Base-by-base conservation (phyloP, 2,888 invertebrate species). In the Heteropelma amictum region DNA sequence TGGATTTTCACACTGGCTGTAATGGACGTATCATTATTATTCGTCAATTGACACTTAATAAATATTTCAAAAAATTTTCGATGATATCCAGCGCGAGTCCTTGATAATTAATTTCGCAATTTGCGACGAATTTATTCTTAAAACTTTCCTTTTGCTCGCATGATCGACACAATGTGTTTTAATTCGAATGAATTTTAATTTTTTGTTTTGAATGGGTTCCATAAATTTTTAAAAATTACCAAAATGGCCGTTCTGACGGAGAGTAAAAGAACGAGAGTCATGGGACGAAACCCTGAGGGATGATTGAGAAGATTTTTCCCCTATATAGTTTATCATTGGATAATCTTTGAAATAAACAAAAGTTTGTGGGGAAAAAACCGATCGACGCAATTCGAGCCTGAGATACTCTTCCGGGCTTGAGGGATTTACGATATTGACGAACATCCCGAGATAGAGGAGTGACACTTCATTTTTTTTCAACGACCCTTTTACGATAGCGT, bases 191-290 rank as follows among this genome's bases (percentile, higher is more conserved):
- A n/a, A n/a, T n/a, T n/a, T n/a, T n/a, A n/a, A n/a, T n/a, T n/a
- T n/a, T n/a, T n/a, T n/a, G n/a, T n/a, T n/a, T n/a, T n/a, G n/a
- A n/a, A n/a, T n/a, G n/a, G n/a, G n/a, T n/a, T n/a, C n/a, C n/a
- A n/a, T n/a, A n/a, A n/a, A n/a, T n/a, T n/a, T n/a, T n/a, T n/a
- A n/a, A n/a, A n/a, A n/a, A n/a, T n/a, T n/a, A n/a, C n/a, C n/a
- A n/a, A n/a, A n/a, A n/a, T n/a, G n/a, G 84, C 84, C 85, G 84
- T 85, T 82, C 82, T 82, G 81, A 81, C 84, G 85, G 81, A 61
- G 8, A n/a, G 14, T 5, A n/a, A 49, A 23, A 33, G 23, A n/a
- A 23, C 14, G 7, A n/a, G 51, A 14, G 10, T 28, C 28, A n/a
- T n/a, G n/a, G 45, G 1, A 17, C 10, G 28, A 28, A 30, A 19